Base-by-base conservation (phyloP, 2,113 vertebrate genomes). In the Mormyrus lacerda region DNA sequence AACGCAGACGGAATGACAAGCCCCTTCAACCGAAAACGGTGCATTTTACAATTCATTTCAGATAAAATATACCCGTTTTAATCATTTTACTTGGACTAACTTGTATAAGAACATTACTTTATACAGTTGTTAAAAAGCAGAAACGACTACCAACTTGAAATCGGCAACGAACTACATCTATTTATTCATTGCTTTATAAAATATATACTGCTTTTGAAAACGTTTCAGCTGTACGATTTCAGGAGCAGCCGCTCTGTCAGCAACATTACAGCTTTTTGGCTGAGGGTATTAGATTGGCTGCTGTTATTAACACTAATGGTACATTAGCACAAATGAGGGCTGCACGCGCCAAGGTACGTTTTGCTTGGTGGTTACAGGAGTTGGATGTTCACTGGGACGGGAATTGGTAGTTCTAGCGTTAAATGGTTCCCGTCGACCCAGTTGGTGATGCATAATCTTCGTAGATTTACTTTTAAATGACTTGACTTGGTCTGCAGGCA, bases 401-500 rank as follows among this genome's bases (percentile, higher is more conserved):
- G 55, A 61, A n/a, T 61, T 0, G 19, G 55, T n/a, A 31, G n/a
- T 65, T 69, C 10, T 69, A 11, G 3, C 13, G 0, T 79, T 76
- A 17, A 76, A 39, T 39, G 31, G 31, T 79, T 39, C 17, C 27
- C 1, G n/a, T 27, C 6, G 58, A 65, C 58, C n/a, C 27, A 73
- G n/a, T 73, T 73, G 3, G 15, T 35, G 39, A 76, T 39, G 35
- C 15, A 4, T 35, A 1, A 8, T 17, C 17, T 42, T 42, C 13
- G 5, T 39, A 4, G 39, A 17, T 42, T 79, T 7, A 8, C 31
- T 42, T 42, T 39, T 42, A 42, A 76, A 42, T 42, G 24, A 35
- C 50, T 87, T 17, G 45, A 42, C 3, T 7, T 13, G 27, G 24
- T 87, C 58, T 90, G 0, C 91, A 99, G 98, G 97, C 97, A 90